Base-by-base conservation (phyloP, 2,888 invertebrate species). In the Nysson spinosus region DNA sequence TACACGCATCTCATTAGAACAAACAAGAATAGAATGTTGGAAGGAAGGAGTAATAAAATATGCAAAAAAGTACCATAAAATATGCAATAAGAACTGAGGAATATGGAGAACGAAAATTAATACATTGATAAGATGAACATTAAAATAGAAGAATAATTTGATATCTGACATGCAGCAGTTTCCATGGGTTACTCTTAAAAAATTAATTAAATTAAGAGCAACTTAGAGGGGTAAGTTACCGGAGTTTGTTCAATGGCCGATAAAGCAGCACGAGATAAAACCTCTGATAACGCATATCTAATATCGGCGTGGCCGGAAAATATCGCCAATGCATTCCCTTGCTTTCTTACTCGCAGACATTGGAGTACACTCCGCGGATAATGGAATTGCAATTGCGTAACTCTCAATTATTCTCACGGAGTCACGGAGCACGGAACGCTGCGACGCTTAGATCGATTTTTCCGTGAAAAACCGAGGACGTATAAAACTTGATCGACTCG, bases 211-310 rank as follows among this genome's bases (percentile, higher is more conserved):
- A 32, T 39, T 6, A 2, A 5, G 28, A 35, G 39, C 30, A 49
- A 49, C 24, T 37, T 47, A 32, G 6, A n/a, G 44, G 49, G 74
- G 51, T 64, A 75, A 69, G 69, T 75, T 75, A 72, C 69, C 75
- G 66, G 65, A 64, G 46, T 64, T 42, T 35, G n/a, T 43, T 64
- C 60, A 46, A 58, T 75, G 58, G 66, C 61, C 64, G 75, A 69
- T 72, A 69, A n/a, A 66, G 51, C 55, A 46, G 35, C 42, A 56
- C 40, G 44, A 60, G 26, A 32, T 54, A 56, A 32, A 37, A 52
- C n/a, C n/a, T n/a, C n/a, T n/a, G n/a, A n/a, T n/a, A n/a, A n/a
- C n/a, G n/a, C n/a, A n/a, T n/a, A n/a, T n/a, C n/a, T n/a, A n/a
- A n/a, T n/a, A n/a, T n/a, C n/a, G n/a, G n/a, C n/a, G n/a, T n/a